These are phyloP conservation scores for Hymenochirus boettgeri DNA, from an alignment of 2,113 vertebrate genomes.

Conservation along the genomic window DNA sequence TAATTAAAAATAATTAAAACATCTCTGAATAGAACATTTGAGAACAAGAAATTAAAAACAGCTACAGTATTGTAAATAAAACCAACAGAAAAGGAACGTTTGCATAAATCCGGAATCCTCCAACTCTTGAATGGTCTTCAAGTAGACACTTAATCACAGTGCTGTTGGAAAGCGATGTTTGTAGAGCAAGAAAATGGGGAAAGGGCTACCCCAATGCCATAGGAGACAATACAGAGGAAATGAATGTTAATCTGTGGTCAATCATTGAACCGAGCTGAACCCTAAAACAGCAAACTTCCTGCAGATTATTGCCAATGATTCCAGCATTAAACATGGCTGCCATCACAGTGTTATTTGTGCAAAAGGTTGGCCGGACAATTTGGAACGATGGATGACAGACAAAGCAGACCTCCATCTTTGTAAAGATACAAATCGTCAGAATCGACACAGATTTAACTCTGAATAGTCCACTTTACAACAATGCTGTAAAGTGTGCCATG, in stretches of 20 bases:
- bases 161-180: neutral
- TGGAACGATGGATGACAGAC: too few species aligned
- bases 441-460: neutral
- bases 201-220: neutral
- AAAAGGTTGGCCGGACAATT: neutral
- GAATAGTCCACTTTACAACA: neutral
- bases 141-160: neutral
- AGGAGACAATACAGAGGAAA: neutral
- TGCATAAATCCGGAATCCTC: neutral
- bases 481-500: neutral
- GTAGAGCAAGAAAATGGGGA: neutral
- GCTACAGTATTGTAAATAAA: neutral
- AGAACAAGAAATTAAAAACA: neutral
- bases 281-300: neutral
- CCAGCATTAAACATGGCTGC: neutral
- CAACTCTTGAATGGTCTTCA: neutral
- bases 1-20: constrained; percentile 3
- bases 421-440: too few species aligned
- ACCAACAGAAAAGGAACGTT: neutral
- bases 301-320: neutral
- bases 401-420: too few species aligned
- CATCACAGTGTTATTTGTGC: neutral
- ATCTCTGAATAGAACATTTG: neutral
- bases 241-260: neutral
- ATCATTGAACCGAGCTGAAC: neutral